Evolutionary conservation across 92 coral and sea anemone species (phyloP), one percentile per base, ranked within the genome.

Genomic region (Umimayanthus kanabou): DNA sequence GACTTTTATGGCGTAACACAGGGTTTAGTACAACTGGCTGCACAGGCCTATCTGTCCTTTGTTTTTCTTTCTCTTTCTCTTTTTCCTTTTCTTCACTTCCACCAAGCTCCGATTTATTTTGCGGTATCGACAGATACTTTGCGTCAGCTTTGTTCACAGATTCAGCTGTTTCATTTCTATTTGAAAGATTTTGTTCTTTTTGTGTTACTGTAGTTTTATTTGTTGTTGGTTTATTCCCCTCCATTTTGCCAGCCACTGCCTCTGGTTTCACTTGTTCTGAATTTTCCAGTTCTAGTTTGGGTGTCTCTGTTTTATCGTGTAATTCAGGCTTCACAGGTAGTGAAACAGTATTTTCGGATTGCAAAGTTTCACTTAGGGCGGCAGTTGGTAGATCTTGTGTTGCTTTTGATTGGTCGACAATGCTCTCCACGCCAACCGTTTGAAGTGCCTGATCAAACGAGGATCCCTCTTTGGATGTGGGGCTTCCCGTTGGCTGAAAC

Each of bases 401-500:
- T 33, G 15, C 4, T 53, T 74, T 74, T 75, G 73, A 3, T 76
- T 74, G 73, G 50, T 64, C 42, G 3, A 67, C 6, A 49, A 15
- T 18, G 10, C 26, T 72, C 58, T 83, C 78, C 55, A 22, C 25
- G 26, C 78, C 45, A 50, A 1, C 64, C 6, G 77, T 25, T 43
- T 43, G 73, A 20, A 39, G 74, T 25, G 42, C 2, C 16, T 75
- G 79, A 9, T 89, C 92, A 45, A 87, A 79, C 58, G 78, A 82
- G 4, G 50, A 42, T 16, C 81, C 83, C 0, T 90, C 94, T 61
- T 90, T 87, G 42, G 72, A 73, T 67, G 92, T 82, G 22, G 94
- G 92, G 67, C 92, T 90, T 76, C 91, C 94, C 72, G 40, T 39
- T 14, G 88, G 73, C 92, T 92, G 81, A 79, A 61, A 73, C 76